Base-by-base conservation (phyloP, 1,140 invertebrate species). In the Gryllus bimaculatus region DNA sequence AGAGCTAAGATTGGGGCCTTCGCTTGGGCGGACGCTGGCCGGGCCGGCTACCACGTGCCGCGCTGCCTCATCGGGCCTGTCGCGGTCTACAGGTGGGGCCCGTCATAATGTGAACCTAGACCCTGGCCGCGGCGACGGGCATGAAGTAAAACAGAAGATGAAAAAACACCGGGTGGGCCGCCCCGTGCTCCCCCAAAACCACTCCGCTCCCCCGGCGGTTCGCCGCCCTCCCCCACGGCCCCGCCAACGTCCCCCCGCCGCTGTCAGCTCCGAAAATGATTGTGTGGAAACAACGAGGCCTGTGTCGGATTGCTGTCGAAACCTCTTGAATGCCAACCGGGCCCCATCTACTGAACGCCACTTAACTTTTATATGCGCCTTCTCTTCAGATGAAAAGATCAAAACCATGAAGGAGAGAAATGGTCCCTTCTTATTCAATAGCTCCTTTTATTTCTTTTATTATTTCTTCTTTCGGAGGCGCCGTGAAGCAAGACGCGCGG, bases 291-390 rank as follows among this genome's bases (percentile, higher is more conserved):
- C n/a, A 1, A 66, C 26, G 7, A 7, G 54, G 2, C 54, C 54
- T 66, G 54, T 66, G 54, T 66, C 54, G 54, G 54, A 66, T 66
- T 66, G 54, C 54, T 66, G 54, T 66, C 54, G 54, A 66, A 66
- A 18, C 54, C 10, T 66, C 54, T 66, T 66, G 54, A 66, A 66
- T 66, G 54, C 54, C 54, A 66, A 10, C 54, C 54, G 54, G 54
- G 7, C 54, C 54, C 54, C 10, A 18, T 66, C 10, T 7, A 18
- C 18, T 66, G 54, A 66, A 66, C 54, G 54, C 54, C 54, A 66
- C 54, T 66, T 66, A 66, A 66, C 54, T 66, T 66, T 66, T 66
- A 66, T 66, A 66, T 66, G 54, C 54, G 54, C 54, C 54, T 66
- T 66, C 54, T 66, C 10, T 66, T 18, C 54, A 66, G 54, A 66